A percentile compares a stretch with the other conserved stretches of the same genome.
phyloP scores from a whole-genome alignment of 2,888 invertebrate genomes.

The Atrina japonica region DNA sequence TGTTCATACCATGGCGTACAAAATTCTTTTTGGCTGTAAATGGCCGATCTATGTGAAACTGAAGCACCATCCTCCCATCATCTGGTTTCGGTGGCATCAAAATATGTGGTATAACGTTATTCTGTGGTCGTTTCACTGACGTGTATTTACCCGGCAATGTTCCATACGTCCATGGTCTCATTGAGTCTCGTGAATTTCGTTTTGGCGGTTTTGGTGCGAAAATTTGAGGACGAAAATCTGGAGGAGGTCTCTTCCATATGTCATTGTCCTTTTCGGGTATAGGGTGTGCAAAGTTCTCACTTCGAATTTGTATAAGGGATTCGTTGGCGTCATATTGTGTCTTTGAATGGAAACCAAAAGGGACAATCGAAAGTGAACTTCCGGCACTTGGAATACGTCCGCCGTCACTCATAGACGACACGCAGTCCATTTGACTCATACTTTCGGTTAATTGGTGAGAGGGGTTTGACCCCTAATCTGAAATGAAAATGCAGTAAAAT shows the following conservation, averaged over 20 bases:
- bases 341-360: constrained; percentile 75
- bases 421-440: constrained; percentile 55
- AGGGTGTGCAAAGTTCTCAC: constrained; percentile 61
- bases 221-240: constrained; percentile 75
- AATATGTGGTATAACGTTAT: constrained; percentile 56
- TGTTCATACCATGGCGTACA: constrained; percentile 69
- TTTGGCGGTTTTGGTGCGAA: constrained; percentile 77
- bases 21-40: constrained; percentile 75
- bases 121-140: constrained; percentile 51
- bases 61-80: constrained; percentile 58
- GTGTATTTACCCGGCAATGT: constrained; percentile 70
- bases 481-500: not conserved
- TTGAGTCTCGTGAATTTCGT: constrained; percentile 75
- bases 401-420: constrained; percentile 46
- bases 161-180: constrained; percentile 77
- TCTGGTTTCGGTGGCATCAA: constrained; percentile 45
- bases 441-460: not conserved
- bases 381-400: constrained; percentile 54
- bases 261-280: constrained; percentile 60
- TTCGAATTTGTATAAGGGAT: constrained; percentile 68
- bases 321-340: constrained; percentile 73
- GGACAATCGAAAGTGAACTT: constrained; percentile 61
- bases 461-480: constrained; percentile 8
- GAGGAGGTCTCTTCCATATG: constrained; percentile 77
- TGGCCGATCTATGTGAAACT: constrained; percentile 69